Base-by-base conservation (phyloP, 2,797 vertebrate genomes). In the Sphenodon punctatus region DNA sequence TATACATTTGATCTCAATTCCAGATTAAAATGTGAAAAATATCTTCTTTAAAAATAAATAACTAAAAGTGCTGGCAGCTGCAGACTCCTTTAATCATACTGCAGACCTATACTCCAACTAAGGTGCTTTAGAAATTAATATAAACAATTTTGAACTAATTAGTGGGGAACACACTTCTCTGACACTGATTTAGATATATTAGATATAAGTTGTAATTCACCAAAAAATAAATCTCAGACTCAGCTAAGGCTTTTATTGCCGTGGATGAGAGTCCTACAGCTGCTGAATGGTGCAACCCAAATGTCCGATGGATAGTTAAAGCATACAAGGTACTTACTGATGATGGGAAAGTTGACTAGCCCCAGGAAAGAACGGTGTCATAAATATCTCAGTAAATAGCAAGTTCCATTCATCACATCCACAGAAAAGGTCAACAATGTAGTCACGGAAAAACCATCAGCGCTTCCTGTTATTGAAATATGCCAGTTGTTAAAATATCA, bases 381-480 rank as follows among this genome's bases (percentile, higher is more conserved):
- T 36, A 81, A 84, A 5, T 68, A 76, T 23, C 12, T 71, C 49
- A 66, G 5, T 68, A 23, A 19, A 30, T 23, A 34, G 19, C 6
- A n/a, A n/a, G n/a, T 89, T 74, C 39, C 27, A 72, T 77, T 74
- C 30, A 64, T 69, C 48, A 76, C 11, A 65, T 3, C 65, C 30
- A 58, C 51, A 46, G 23, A 78, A 90, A 80, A 82, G n/a, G 69
- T 80, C 53, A 82, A 61, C 45, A 41, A 36, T 39, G 49, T 6
- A 71, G 45, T 27, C 74, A 84, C 76, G 71, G 25, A 71, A 83
- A 0, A 3, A 51, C 32, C 7, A 34, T 34, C 5, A 81, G 59
- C 84, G 13, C 39, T 88, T 75, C 13, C 56, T 11, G 71, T 5
- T 25, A 25, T 22, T 45, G 68, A 39, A 25, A 27, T 67, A 84